Evolutionary conservation across 1,140 invertebrate genomes (phyloP).

Genomic region (Coptotermes formosanus): DNA sequence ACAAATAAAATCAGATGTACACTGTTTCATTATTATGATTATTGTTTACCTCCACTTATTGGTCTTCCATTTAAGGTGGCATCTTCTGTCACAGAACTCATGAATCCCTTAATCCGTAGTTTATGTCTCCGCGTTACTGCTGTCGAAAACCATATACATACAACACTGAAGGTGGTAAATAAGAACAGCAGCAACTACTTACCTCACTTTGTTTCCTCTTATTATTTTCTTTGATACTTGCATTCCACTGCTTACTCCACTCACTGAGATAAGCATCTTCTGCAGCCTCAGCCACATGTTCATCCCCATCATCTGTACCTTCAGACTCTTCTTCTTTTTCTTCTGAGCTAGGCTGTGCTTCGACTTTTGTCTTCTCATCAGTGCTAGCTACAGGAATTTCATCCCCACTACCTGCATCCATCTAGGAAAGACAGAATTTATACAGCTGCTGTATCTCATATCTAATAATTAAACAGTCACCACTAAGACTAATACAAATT

Average conservation of each 20-base stretch:
- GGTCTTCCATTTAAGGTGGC: no score
- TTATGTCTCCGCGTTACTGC: no score
- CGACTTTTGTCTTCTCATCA: background rate
- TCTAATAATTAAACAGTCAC: background rate
- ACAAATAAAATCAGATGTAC: no score
- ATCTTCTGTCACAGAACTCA: no score
- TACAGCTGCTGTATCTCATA: background rate
- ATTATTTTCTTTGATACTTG: background rate
- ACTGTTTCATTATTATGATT: no score
- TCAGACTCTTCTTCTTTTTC: background rate
- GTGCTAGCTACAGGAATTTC: background rate
- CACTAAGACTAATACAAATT: background rate
- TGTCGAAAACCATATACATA: no score
- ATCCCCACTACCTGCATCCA: background rate
- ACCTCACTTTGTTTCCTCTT: background rate
- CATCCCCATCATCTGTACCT: constrained; percentile 2
- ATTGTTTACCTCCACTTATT: no score
- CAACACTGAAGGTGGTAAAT: background rate
- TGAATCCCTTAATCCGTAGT: no score
- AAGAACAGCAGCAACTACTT: background rate
- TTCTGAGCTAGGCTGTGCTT: background rate
- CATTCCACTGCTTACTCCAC: background rate
- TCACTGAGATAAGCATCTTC: background rate
- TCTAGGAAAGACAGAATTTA: background rate
- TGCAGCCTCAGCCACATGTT: background rate